phyloP scores from a whole-genome alignment of 2,113 vertebrate species.

The Misgurnus mizolepis region DNA sequence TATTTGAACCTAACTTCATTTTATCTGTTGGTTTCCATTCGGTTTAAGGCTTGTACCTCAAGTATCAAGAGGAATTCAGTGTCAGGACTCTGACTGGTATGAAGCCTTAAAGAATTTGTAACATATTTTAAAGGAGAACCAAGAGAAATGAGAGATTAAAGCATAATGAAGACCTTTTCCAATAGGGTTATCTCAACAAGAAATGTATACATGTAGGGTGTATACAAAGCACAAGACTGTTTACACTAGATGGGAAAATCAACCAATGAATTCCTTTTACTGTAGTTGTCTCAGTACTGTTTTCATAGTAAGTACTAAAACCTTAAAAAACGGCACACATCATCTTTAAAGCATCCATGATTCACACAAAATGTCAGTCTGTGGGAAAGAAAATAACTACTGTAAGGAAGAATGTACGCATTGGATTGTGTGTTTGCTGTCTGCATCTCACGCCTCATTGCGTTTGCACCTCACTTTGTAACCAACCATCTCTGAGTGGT shows the following conservation, averaged over 20 bases:
- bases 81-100: not conserved
- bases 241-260: too few species aligned
- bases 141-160: not conserved
- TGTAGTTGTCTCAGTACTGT: too few species aligned
- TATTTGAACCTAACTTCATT: constrained; percentile 11
- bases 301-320: not conserved
- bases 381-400: not conserved
- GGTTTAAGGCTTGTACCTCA: constrained; percentile 3
- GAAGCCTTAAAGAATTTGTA: constrained; percentile 4
- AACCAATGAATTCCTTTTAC: too few species aligned
- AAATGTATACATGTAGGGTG: too few species aligned
- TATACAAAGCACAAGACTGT: too few species aligned
- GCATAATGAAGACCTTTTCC: not conserved
- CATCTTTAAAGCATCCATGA: not conserved
- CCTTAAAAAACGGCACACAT: not conserved
- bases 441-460: constrained; percentile 6
- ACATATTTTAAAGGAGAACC: constrained; percentile 6
- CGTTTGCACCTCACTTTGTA: not conserved
- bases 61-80: constrained; percentile 27
- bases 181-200: not conserved
- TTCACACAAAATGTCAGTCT: not conserved
- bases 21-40: constrained; percentile 25
- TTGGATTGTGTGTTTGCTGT: constrained; percentile 3
- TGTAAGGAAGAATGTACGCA: not conserved
- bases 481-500: not conserved